These are phyloP conservation scores for Papilio glaucus DNA, from an alignment of 1,140 invertebrate species.

Conservation along the genomic window DNA sequence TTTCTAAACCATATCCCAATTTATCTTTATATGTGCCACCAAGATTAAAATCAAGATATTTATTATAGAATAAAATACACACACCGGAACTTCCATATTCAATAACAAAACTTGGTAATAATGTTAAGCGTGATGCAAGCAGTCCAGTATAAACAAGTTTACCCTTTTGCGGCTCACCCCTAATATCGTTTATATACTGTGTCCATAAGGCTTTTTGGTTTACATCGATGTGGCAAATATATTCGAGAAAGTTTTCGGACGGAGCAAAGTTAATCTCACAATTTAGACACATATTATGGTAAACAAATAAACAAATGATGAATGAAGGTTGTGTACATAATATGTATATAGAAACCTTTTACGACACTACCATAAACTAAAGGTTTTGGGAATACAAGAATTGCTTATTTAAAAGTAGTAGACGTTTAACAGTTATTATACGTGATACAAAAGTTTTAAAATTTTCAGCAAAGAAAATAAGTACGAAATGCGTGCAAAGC, in stretches of 20 bases:
- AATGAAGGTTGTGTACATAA: background rate
- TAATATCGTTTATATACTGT: slow-evolving; percentile 15
- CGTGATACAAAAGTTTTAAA: too few relatives aligned
- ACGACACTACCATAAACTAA: background rate
- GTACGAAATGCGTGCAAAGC: too few relatives aligned
- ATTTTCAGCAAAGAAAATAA: too few relatives aligned
- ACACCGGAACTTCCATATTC: background rate
- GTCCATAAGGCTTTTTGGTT: slow-evolving; percentile 13
- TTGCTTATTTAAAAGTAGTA: too few relatives aligned
- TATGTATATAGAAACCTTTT: background rate
- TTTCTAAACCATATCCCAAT: too few relatives aligned
- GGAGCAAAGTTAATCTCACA: background rate
- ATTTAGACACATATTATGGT: slow-evolving; percentile 6
- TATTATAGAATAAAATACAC: too few relatives aligned
- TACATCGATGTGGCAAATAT: slow-evolving; percentile 20
- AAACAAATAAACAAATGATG: background rate
- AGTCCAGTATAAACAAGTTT: slow-evolving; percentile 2
- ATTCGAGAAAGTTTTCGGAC: slow-evolving; percentile 8
- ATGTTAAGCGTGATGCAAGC: background rate
- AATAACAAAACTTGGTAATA: slow-evolving; percentile 10
- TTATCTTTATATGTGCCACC: too few relatives aligned
- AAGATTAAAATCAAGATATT: too few relatives aligned
- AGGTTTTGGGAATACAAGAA: background rate
- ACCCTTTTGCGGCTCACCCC: slow-evolving; percentile 6
- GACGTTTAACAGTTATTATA: too few relatives aligned